Evolutionary conservation across 2,888 invertebrate species (phyloP).

Genomic region (Eilema caniola): DNA sequence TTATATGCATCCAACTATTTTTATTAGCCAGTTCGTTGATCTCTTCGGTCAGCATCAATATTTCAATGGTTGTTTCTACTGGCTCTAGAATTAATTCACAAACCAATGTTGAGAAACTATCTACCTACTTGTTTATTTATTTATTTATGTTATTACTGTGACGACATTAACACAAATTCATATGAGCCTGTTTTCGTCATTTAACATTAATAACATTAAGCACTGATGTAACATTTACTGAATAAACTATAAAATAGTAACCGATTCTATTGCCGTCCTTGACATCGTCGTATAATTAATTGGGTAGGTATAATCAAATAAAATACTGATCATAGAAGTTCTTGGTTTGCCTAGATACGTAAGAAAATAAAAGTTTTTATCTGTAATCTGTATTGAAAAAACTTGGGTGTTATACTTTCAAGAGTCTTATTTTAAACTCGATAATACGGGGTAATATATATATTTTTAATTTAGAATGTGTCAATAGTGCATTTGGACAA

Average conservation of each 20-base stretch:
- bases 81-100: not conserved
- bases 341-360: slow-evolving; percentile 5
- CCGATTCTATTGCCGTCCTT: slow-evolving; percentile 25
- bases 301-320: slow-evolving; percentile 9
- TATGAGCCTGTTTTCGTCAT: slow-evolving; percentile 27
- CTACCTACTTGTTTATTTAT: not conserved
- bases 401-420: not conserved
- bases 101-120: not conserved
- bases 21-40: not conserved
- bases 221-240: slow-evolving; percentile 36
- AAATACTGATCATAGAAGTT: slow-evolving; percentile 5
- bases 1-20: too few species aligned
- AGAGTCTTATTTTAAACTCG: not conserved
- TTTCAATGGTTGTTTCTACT: not conserved
- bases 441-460: not conserved
- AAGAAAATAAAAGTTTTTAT: slow-evolving; percentile 9
- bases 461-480: too few species aligned
- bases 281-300: slow-evolving; percentile 27
- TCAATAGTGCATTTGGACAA: not conserved
- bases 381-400: not conserved
- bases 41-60: not conserved
- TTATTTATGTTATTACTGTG: slow-evolving; percentile 11
- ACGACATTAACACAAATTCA: slow-evolving; percentile 35
- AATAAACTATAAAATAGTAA: slow-evolving; percentile 26
- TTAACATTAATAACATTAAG: slow-evolving; percentile 25